Conservation (phyloP, 2,888 invertebrate species). For the Ellobium chinense region DNA sequence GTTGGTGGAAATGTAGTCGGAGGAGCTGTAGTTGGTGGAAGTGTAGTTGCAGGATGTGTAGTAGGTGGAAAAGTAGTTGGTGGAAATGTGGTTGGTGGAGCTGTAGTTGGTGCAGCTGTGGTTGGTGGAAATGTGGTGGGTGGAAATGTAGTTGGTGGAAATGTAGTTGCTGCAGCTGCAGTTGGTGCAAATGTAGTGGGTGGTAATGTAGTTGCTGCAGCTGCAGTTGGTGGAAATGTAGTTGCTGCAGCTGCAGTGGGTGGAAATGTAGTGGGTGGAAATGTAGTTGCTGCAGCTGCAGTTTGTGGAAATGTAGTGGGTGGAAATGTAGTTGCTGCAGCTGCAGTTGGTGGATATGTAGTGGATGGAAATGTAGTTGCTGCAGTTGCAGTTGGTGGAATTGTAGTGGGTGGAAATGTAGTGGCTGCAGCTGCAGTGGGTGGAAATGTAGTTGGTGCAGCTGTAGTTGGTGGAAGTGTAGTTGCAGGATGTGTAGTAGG, state of each 20-base stretch:
- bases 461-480: not conserved
- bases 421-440: not conserved
- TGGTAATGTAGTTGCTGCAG: not conserved
- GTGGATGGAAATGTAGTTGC: not conserved
- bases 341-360: not conserved
- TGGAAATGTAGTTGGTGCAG: not conserved
- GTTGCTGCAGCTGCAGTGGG: not conserved
- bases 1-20: not conserved
- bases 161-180: not conserved
- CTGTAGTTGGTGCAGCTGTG: not conserved
- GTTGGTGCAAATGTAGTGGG: not conserved
- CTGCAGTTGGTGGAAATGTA: not conserved
- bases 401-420: not conserved
- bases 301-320: not conserved
- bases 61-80: slow-evolving; percentile 15
- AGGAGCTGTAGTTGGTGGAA: slow-evolving; percentile 12
- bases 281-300: not conserved
- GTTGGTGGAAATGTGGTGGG: not conserved
- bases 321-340: not conserved
- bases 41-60: slow-evolving; percentile 14
- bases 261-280: not conserved
- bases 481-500: no score
- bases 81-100: not conserved
- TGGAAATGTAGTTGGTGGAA: slow-evolving; percentile 5
- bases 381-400: not conserved